Base-by-base conservation (phyloP, 2,888 invertebrate species). In the Archaeoteleia sp. region DNA sequence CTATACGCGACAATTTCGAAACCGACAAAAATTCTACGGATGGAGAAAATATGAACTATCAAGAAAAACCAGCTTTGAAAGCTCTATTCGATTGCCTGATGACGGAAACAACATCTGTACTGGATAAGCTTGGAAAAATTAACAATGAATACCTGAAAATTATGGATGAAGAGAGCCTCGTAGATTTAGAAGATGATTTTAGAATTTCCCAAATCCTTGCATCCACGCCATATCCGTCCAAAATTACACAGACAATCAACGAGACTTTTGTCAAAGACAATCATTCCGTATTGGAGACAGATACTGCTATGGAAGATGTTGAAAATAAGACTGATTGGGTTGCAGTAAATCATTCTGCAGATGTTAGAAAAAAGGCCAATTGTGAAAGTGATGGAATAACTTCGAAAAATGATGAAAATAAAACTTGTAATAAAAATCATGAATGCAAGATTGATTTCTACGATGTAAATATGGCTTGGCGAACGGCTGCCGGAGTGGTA, bases 401-500 rank as follows among this genome's bases (percentile, higher is more conserved):
- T 13, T 13, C 15, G 5, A 34, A 49, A 20, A 66, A 54, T 8
- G 20, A 29, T 9, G 30, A 46, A 9, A 23, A 6, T n/a, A 23
- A 58, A 9, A 45, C n/a, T 15, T 13, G 8, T 7, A 15, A 20
- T 25, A 39, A 5, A 43, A 40, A 8, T 55, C 35, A 14, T 12
- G 27, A 65, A 62, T 15, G 10, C 32, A 74, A 67, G 9, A 49
- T 76, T 1, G 75, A 72, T 40, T 72, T 85, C 17, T 78, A 80
- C 62, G 82, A 81, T 51, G 79, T 80, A 0, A 82, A 82, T 30
- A 77, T 81, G 0, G 83, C 77, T 0, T 85, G 85, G 85, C 76
- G 80, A 58, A 80, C 84, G 1, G 79, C 81, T 0, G 83, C 84
- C 5, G 82, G 80, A 0, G 78, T 91, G 35, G 88, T 88, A 25